Base-by-base conservation (phyloP, 2,797 vertebrate genomes). In the Coranthus polyacanthus region DNA sequence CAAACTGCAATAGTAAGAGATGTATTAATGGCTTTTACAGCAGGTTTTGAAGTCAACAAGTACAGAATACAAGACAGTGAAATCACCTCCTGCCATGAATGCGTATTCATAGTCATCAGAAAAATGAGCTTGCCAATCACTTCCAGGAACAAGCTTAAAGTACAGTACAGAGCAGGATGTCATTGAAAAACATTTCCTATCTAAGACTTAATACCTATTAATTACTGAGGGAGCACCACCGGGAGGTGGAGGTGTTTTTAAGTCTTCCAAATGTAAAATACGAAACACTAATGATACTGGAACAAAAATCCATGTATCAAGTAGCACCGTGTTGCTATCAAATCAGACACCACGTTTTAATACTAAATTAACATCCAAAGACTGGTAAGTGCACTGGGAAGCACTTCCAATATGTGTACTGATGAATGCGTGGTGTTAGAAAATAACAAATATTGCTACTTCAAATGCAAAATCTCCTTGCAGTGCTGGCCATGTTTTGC, bases 81-180 rank as follows among this genome's bases (percentile, higher is more conserved):
- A 78, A 56, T 50, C 82, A 37, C 36, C 80, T 77, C 91, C 88
- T 79, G 82, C 85, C 76, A 85, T 47, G 84, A 88, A 79, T 18
- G 66, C 72, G 88, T 65, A 83, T 90, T 92, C 63, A 90, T 78
- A 88, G 69, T 87, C 78, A 81, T 87, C 69, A 83, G 66, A 82
- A 86, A 88, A 90, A 91, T 87, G 83, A 81, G 85, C 70, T 54
- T 85, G 89, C 86, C 86, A 92, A 88, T 93, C 88, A 92, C 77
- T 68, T 85, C 63, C 62, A 80, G 73, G 78, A 92, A 82, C 78
- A 81, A 74, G 80, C 64, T 84, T 78, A 76, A 83, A 89, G 70
- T 79, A 79, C 58, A 62, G 69, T 50, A 80, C 51, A 37, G 85
- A 81, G 74, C 79, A 77, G 74, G 83, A 88, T 89, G 88, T 92